A percentile compares a stretch with the other conserved stretches of the same genome.
phyloP scores from a whole-genome alignment of 2,113 vertebrate species.

The Typhlomys cinereus region DNA sequence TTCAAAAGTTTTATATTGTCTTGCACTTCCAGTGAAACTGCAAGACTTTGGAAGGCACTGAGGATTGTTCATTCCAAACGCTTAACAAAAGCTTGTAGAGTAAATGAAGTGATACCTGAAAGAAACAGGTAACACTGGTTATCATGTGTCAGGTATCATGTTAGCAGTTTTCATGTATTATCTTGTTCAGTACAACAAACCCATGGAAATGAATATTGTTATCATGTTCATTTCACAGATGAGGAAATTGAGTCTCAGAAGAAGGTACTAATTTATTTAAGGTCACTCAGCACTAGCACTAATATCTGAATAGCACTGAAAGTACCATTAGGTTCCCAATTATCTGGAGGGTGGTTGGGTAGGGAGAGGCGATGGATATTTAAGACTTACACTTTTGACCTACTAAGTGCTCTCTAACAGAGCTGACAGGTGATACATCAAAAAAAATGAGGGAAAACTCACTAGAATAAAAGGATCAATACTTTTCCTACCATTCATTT shows the following conservation, averaged over 20 bases:
- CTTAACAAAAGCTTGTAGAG: neutral
- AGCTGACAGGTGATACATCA: neutral
- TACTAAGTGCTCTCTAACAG: neutral
- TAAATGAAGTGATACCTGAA: conserved; percentile 21
- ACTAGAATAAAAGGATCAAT: neutral
- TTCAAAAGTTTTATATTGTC: conserved; percentile 28
- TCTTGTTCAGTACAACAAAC: conserved; percentile 9
- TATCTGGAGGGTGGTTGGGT: neutral
- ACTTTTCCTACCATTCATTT: neutral
- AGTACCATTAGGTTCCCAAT: neutral
- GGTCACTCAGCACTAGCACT: neutral
- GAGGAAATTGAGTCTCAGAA: conserved; percentile 20
- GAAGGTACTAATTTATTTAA: neutral
- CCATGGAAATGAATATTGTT: conserved; percentile 20
- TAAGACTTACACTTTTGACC: conserved; percentile 2
- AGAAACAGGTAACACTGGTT: conserved; percentile 29
- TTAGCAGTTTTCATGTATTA: conserved; percentile 3
- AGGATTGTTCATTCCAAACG: neutral
- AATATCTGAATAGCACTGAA: neutral
- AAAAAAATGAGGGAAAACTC: neutral
- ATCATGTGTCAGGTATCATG: neutral
- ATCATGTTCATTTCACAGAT: conserved; percentile 33
- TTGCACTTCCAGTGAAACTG: neutral
- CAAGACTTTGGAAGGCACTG: conserved; percentile 37
- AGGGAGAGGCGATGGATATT: neutral